These are phyloP conservation scores for Sylvia borin DNA, from an alignment of 2,797 vertebrate species.

Conservation along the genomic window DNA sequence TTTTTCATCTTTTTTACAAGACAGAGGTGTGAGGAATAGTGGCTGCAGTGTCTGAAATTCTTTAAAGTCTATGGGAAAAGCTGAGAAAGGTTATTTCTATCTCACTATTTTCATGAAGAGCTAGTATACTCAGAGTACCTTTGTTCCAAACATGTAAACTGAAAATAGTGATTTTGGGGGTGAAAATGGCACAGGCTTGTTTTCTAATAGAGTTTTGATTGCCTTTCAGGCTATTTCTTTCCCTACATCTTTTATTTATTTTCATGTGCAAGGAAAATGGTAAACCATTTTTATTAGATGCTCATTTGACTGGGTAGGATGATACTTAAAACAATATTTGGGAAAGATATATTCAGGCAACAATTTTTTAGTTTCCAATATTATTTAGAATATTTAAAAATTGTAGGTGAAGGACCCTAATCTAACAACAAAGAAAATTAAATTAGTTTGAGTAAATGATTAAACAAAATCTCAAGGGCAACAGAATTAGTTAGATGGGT, in stretches of 20 bases:
- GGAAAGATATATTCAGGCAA: neutral
- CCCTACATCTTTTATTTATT: neutral
- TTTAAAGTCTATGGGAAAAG: neutral
- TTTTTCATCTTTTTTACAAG: neutral
- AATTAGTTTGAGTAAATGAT: neutral
- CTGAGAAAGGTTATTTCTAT: neutral
- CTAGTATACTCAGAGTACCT: neutral
- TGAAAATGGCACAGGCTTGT: neutral
- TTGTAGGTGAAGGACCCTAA: neutral
- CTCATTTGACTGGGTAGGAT: neutral
- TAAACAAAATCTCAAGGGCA: neutral
- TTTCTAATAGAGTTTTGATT: neutral
- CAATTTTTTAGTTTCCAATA: neutral
- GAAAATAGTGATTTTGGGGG: neutral
- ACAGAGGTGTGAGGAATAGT: neutral
- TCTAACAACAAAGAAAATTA: neutral
- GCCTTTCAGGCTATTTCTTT: neutral
- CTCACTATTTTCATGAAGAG: neutral
- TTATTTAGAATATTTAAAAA: neutral
- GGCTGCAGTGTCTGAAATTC: neutral
- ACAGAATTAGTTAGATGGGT: neutral
- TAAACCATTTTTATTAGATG: neutral
- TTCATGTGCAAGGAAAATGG: neutral
- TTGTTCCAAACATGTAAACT: neutral
- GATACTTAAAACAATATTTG: neutral